Percentiles rank a stretch among this genome's conserved stretches.
Conservation (phyloP, 2,113 vertebrate genomes). For the Triplophysa tibetana region DNA sequence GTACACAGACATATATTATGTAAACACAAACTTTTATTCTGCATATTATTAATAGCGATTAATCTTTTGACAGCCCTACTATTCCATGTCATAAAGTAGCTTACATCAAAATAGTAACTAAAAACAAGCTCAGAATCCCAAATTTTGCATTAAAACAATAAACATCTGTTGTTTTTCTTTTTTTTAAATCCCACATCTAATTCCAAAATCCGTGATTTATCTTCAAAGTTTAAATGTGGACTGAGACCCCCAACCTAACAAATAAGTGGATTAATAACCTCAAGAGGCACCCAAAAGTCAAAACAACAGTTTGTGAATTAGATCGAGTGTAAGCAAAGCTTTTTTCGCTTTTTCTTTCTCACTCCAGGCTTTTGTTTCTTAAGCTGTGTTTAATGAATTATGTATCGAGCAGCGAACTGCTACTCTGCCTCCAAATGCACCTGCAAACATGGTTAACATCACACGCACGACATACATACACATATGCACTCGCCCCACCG, state of each 20-base stretch:
- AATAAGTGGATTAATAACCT: background rate
- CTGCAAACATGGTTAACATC: slow-evolving; percentile 6
- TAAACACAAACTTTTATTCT: too few relatives aligned
- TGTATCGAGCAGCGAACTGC: slow-evolving; percentile 27
- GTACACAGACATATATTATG: too few relatives aligned
- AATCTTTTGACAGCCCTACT: too few relatives aligned
- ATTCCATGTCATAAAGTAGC: too few relatives aligned
- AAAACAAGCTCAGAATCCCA: too few relatives aligned
- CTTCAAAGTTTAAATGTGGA: too few relatives aligned
- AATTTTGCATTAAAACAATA: too few relatives aligned
- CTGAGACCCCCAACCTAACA: background rate
- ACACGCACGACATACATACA: slow-evolving; percentile 2
- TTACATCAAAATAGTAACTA: too few relatives aligned
- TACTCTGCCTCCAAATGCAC: slow-evolving; percentile 7
- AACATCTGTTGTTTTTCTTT: too few relatives aligned
- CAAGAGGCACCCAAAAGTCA: background rate
- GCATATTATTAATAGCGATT: too few relatives aligned
- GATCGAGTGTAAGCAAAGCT: slow-evolving; percentile 13
- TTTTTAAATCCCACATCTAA: too few relatives aligned
- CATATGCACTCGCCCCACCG: background rate
- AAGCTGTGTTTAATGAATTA: slow-evolving; percentile 20
- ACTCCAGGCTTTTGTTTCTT: slow-evolving; percentile 12
- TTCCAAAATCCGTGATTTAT: too few relatives aligned
- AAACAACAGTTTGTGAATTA: background rate
- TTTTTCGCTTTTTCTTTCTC: background rate